Percentiles rank a stretch among this genome's conserved stretches.
Conservation (phyloP, 2,888 invertebrate species). For the Pediacus dermestoides region DNA sequence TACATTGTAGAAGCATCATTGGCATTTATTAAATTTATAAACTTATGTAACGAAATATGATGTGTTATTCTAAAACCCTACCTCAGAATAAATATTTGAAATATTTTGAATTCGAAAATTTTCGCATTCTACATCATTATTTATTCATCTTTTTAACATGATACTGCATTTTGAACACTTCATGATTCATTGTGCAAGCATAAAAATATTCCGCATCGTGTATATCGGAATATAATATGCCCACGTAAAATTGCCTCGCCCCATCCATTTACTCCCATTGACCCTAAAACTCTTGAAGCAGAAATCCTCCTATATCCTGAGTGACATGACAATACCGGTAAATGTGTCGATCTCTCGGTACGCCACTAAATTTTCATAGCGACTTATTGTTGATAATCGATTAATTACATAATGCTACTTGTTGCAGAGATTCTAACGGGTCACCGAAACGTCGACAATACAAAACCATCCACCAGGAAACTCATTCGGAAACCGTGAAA, state of each 20-base stretch:
- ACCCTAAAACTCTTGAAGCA: constrained; percentile 33
- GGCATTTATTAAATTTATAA: no score
- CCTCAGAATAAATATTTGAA: no score
- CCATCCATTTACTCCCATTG: constrained; percentile 23
- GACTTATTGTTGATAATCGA: constrained; percentile 9
- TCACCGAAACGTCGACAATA: constrained; percentile 57
- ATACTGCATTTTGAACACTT: no score
- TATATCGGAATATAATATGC: no score
- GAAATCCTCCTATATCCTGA: constrained; percentile 31
- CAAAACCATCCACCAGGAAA: constrained; percentile 49
- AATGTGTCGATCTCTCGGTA: constrained; percentile 5
- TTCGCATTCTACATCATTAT: no score
- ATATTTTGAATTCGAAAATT: no score
- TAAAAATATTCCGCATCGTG: no score
- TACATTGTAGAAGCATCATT: no score
- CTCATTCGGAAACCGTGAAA: constrained; percentile 51
- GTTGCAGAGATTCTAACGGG: constrained; percentile 61
- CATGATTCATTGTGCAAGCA: no score
- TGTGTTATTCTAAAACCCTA: no score
- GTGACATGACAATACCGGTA: constrained; percentile 28
- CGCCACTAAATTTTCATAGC: constrained; percentile 11
- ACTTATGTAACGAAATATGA: no score
- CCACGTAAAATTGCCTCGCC: constrained; percentile 33
- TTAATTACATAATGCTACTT: constrained; percentile 16
- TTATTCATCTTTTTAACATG: no score